Evolutionary conservation across 2,113 vertebrate species (phyloP), one percentile per base, ranked within the genome.

Genomic region (Phoenicopterus ruber): DNA sequence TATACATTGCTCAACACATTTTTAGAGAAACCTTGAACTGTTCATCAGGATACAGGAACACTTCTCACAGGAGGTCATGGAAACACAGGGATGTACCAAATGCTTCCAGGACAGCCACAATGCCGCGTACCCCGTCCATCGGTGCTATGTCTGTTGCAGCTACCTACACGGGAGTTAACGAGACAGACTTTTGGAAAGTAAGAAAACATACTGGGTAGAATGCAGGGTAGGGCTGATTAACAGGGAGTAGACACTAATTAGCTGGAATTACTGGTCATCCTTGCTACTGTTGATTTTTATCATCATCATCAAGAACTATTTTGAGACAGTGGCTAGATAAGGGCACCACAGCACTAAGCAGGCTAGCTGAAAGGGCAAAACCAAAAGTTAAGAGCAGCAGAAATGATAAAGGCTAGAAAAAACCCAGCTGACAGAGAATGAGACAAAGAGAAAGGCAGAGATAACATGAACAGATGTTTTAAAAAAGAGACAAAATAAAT

Each of bases 81-180:
- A 76, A 86, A 76, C 0, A 1, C 13, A 65, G 32, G 24, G 52
- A 65, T 4, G 4, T 47, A 54, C 55, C 28, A 58, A 86, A 61
- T 22, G 28, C 34, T 57, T 72, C 32, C 70, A 82, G 47, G 46
- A 36, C 8, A 79, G 40, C 19, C 22, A 31, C 31, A 63, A n/a
- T 10, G 50, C 34, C 11, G 1, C 0, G 2, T 3, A 21, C 2
- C 0, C 34, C 38, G 44, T 44, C 72, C 31, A 10, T 62, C 59
- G 63, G 29, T 13, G 52, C 47, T 17, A 36, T 0, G 1, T 7
- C 52, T 47, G 3, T 13, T 71, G 16, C 52, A 46, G 50, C n/a
- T 77, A 83, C 38, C 73, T 24, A 32, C 21, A 46, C 0, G 0
- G 24, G 40, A 71, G 8, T 34, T 66, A 71, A 79, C 0, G 0